These are phyloP conservation scores for Cryptotis parvus DNA, from an alignment of 2,113 vertebrate species.

Conservation along the genomic window DNA sequence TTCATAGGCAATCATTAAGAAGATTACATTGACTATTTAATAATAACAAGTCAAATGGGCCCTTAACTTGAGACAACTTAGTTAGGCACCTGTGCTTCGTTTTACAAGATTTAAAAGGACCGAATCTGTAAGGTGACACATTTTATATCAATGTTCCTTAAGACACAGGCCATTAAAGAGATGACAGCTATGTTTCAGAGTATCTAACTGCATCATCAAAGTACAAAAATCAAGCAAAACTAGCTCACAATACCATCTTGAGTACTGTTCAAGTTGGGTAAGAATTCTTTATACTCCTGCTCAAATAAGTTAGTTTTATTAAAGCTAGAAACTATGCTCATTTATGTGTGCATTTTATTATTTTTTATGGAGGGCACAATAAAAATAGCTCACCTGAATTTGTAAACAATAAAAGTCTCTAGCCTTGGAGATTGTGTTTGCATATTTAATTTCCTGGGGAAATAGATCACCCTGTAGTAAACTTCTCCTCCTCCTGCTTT, in stretches of 20 bases:
- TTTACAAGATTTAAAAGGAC: not conserved
- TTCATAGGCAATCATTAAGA: not conserved
- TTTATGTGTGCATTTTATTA: not conserved
- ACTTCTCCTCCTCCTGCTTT: constrained; percentile 57
- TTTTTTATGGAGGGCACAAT: not conserved
- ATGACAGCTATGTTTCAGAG: not conserved
- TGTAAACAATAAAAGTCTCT: not conserved
- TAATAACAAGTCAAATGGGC: not conserved
- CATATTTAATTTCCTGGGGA: not conserved
- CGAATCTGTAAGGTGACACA: not conserved
- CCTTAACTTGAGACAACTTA: not conserved
- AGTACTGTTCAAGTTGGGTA: not conserved
- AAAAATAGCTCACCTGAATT: not conserved
- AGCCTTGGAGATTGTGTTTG: constrained; percentile 44
- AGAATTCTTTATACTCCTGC: constrained; percentile 14
- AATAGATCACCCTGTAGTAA: constrained; percentile 16
- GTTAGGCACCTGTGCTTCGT: not conserved
- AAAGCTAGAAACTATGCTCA: not conserved
- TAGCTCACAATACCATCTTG: not conserved
- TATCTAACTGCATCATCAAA: not conserved
- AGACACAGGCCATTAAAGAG: not conserved
- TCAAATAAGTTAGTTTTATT: not conserved
- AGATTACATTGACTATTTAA: not conserved
- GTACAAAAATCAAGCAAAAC: not conserved
- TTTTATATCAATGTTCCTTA: not conserved